Evolutionary conservation across 2,797 vertebrate species (phyloP).

Genomic region (Carapus acus): DNA sequence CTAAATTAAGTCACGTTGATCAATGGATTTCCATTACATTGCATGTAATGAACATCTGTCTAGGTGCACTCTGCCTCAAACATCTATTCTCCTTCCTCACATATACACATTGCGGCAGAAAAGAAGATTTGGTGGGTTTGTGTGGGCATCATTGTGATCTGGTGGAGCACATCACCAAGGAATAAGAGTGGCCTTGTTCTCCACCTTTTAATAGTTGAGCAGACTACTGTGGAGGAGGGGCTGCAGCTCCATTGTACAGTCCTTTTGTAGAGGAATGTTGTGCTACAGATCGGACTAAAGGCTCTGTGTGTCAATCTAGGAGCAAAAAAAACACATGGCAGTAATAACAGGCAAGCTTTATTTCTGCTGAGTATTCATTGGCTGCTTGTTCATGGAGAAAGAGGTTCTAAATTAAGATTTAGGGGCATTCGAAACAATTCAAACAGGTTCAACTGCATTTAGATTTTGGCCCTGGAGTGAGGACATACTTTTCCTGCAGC

Average conservation of each 20-base stretch:
- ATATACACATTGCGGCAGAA: constrained; percentile 6
- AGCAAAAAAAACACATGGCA: constrained; percentile 19
- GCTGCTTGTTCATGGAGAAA: not conserved
- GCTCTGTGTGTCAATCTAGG: constrained; percentile 22
- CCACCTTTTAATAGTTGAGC: constrained; percentile 55
- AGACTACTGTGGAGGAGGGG: constrained; percentile 44
- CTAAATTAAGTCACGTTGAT: too few species aligned
- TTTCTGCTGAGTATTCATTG: not conserved
- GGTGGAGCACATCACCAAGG: constrained; percentile 38
- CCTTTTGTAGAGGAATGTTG: constrained; percentile 50
- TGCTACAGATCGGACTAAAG: constrained; percentile 39
- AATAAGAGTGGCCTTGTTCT: constrained; percentile 63
- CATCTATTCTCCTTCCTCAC: constrained; percentile 1
- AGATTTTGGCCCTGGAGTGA: not conserved
- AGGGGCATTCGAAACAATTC: not conserved
- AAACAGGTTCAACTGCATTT: constrained; percentile 23
- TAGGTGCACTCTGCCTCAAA: too few species aligned
- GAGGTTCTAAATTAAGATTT: not conserved
- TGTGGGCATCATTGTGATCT: constrained; percentile 20
- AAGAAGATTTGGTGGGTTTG: constrained; percentile 22
- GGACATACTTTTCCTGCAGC: not conserved
- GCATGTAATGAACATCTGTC: too few species aligned
- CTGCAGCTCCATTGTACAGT: constrained; percentile 47
- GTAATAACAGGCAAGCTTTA: not conserved
- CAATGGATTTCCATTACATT: too few species aligned